Evolutionary conservation across 2,113 vertebrate species (phyloP).

Genomic region (Hucho hucho): DNA sequence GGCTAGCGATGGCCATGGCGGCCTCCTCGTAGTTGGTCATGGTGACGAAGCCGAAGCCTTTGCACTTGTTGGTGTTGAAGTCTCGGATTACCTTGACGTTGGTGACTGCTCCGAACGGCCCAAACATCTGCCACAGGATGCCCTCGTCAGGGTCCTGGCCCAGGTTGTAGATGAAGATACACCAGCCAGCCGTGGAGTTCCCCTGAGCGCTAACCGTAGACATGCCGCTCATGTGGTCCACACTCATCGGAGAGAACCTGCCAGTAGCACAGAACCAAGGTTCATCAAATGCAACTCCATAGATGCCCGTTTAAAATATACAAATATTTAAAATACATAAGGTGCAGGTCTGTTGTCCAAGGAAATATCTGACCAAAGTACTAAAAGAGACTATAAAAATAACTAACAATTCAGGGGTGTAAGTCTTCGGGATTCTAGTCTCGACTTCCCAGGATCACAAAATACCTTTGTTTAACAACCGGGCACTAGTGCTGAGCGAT

Average conservation of each 20-base stretch:
- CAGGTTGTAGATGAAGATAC: constrained; percentile 98
- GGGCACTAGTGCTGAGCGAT: too few relatives aligned
- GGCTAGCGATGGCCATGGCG: constrained; percentile 96
- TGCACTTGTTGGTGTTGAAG: constrained; percentile 99
- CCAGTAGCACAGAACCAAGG: constrained; percentile 38
- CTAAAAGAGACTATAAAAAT: neutral
- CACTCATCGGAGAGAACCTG: constrained; percentile 98
- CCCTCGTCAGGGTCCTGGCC: constrained; percentile 94
- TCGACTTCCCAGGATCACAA: too few relatives aligned
- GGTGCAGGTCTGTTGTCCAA: too few relatives aligned
- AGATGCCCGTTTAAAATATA: too few relatives aligned
- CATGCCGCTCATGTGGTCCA: constrained; percentile 90
- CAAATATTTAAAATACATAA: too few relatives aligned
- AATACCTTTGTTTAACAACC: too few relatives aligned
- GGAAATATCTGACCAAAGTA: too few relatives aligned
- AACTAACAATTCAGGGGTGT: too few relatives aligned
- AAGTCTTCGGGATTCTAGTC: too few relatives aligned
- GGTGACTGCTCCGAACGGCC: constrained; percentile 94
- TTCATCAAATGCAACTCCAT: neutral
- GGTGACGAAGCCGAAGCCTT: constrained; percentile 98
- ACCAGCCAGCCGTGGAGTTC: constrained; percentile 90
- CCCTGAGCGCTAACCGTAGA: constrained; percentile 84
- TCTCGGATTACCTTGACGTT: constrained; percentile 98
- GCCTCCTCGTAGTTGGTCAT: constrained; percentile 99
- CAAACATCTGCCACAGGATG: constrained; percentile 99